phyloP scores from a whole-genome alignment of 2,888 invertebrate genomes.

The Julus scanicus region DNA sequence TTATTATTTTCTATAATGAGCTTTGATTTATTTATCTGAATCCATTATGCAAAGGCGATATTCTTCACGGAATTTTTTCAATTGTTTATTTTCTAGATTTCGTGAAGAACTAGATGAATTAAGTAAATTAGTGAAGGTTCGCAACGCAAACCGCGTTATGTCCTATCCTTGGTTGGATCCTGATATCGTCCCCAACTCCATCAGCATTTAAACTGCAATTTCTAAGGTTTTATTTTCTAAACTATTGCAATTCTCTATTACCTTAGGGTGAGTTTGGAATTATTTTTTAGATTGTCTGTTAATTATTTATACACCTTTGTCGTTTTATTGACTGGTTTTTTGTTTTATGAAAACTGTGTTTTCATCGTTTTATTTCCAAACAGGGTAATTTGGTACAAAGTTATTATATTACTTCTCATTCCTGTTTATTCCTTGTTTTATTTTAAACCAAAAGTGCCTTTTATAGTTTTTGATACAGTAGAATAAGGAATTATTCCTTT shows the following conservation, averaged over 20 bases:
- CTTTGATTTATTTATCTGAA: too few relatives aligned
- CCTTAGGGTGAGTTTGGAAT: slow-evolving; percentile 14
- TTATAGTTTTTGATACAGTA: background rate
- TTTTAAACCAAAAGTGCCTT: background rate
- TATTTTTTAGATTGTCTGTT: background rate
- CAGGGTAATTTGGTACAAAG: background rate
- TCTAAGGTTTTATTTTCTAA: background rate
- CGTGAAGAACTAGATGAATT: slow-evolving; percentile 64
- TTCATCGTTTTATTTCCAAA: background rate
- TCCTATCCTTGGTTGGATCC: slow-evolving; percentile 66
- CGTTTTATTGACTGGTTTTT: background rate
- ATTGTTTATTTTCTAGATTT: slow-evolving; percentile 62
- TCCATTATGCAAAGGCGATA: background rate
- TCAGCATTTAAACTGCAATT: slow-evolving; percentile 63
- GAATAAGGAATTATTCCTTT: background rate
- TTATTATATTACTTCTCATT: background rate
- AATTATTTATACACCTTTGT: background rate
- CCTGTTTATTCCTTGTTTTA: background rate
- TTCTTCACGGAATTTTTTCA: slow-evolving; percentile 58
- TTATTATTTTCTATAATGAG: background rate
- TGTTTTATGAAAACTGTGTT: slow-evolving; percentile 7
- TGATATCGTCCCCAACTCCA: slow-evolving; percentile 67
- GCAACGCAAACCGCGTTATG: slow-evolving; percentile 64
- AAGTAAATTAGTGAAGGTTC: slow-evolving; percentile 64
- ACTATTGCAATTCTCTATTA: background rate